Evolutionary conservation across 1,140 invertebrate genomes (phyloP).

Genomic region (Aphidius ervi): DNA sequence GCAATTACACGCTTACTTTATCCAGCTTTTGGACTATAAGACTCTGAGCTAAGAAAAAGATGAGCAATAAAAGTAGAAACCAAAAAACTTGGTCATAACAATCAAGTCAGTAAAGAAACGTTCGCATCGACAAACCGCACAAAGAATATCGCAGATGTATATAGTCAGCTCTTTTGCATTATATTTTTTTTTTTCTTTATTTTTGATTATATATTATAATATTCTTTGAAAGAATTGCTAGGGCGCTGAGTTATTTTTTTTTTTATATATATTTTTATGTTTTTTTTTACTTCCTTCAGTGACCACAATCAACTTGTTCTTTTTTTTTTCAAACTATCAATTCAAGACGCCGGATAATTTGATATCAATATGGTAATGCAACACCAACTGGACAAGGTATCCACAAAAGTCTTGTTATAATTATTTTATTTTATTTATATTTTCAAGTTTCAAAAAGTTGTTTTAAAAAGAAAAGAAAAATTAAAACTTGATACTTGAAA

Average conservation of each 20-base stretch:
- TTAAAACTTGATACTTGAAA: too few species aligned
- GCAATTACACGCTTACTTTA: constrained; percentile 48
- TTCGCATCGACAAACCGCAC: constrained; percentile 30
- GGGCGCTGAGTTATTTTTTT: constrained; percentile 22
- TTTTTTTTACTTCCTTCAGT: constrained; percentile 1
- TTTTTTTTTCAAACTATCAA: constrained; percentile 39
- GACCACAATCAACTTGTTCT: neutral
- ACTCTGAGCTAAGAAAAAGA: constrained; percentile 22
- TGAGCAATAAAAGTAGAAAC: constrained; percentile 27
- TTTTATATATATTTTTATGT: constrained; percentile 7
- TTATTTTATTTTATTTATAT: too few species aligned
- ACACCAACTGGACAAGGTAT: constrained; percentile 45
- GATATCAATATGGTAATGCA: constrained; percentile 51
- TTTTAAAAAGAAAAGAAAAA: too few species aligned
- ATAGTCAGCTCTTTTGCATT: constrained; percentile 15
- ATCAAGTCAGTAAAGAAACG: too few species aligned
- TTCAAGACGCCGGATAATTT: constrained; percentile 53
- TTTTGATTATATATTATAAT: constrained; percentile 9
- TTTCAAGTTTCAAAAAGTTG: too few species aligned
- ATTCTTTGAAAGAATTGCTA: constrained; percentile 25
- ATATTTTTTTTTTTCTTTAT: constrained; percentile 15
- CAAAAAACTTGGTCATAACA: constrained; percentile 12
- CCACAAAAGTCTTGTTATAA: constrained; percentile 11
- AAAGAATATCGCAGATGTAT: constrained; percentile 36
- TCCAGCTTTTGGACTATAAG: constrained; percentile 22